These are phyloP conservation scores for Miniopterus natalensis DNA, from an alignment of 2,113 vertebrate species.

Conservation along the genomic window DNA sequence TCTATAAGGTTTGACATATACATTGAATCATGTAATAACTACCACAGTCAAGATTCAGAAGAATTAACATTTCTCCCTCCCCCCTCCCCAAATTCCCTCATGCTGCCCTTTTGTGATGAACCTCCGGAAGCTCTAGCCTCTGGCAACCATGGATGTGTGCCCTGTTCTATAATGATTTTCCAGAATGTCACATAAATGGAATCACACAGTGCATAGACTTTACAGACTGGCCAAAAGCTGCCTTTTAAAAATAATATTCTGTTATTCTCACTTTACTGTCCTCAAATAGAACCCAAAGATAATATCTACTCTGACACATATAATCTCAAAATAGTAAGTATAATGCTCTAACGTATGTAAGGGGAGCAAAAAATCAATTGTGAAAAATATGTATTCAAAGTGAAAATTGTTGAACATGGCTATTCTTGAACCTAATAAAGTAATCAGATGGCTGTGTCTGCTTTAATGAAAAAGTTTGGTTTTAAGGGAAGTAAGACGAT, in stretches of 20 bases:
- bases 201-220: not conserved
- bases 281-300: not conserved
- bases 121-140: not conserved
- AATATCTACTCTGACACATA: not conserved
- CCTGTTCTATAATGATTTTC: not conserved
- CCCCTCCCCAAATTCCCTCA: not conserved
- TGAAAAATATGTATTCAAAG: slow-evolving; percentile 22
- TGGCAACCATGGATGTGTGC: not conserved
- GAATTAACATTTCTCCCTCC: not conserved
- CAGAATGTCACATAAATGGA: not conserved
- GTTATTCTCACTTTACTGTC: not conserved
- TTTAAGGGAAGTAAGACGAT: slow-evolving; percentile 19
- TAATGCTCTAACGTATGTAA: not conserved
- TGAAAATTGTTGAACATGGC: not conserved
- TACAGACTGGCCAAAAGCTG: not conserved
- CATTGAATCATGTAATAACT: not conserved
- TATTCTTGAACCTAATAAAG: not conserved
- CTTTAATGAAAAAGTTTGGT: slow-evolving; percentile 15
- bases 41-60: not conserved
- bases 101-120: not conserved
- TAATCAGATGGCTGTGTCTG: not conserved
- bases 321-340: slow-evolving; percentile 8
- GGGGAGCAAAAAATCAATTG: not conserved
- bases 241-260: not conserved
- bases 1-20: not conserved